phyloP scores from a whole-genome alignment of 2,113 vertebrate genomes.

The Pseudolaguvia tuberculata region DNA sequence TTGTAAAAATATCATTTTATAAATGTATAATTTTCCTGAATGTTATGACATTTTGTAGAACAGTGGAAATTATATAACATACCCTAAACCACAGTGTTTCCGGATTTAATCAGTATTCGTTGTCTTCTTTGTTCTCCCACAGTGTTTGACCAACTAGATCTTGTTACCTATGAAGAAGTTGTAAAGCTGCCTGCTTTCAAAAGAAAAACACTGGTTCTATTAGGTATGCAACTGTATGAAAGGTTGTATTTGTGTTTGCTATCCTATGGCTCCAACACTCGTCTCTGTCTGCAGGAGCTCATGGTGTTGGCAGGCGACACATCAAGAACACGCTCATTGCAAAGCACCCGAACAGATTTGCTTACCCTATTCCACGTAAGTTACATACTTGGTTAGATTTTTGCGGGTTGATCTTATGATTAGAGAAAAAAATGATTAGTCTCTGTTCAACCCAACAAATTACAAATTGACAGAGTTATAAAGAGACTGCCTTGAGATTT shows the following conservation, averaged over 20 bases:
- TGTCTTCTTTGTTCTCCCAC: conserved; percentile 49
- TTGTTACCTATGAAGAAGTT: conserved; percentile 98
- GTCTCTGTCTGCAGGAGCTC: conserved; percentile 74
- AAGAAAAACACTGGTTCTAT: conserved; percentile 96
- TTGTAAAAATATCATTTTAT: too few species aligned
- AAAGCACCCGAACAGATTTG: conserved; percentile 95
- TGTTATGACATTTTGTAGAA: too few species aligned
- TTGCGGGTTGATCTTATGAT: neutral
- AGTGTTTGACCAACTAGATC: conserved; percentile 99
- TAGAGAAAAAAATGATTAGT: neutral
- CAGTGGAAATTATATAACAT: too few species aligned
- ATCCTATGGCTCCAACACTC: neutral
- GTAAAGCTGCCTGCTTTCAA: conserved; percentile 97
- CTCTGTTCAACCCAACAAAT: neutral
- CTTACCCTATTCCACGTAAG: conserved; percentile 99
- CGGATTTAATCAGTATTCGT: conserved; percentile 50
- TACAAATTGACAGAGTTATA: neutral
- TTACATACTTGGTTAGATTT: conserved; percentile 18
- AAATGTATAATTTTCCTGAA: too few species aligned
- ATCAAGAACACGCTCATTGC: conserved; percentile 99
- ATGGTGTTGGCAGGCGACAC: conserved; percentile 94
- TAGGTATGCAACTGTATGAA: conserved; percentile 74
- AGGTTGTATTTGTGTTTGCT: neutral
- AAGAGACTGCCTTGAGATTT: neutral
- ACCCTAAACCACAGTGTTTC: too few species aligned